phyloP scores from a whole-genome alignment of 2,113 vertebrate species.

The Dicerorhinus sumatrensis region DNA sequence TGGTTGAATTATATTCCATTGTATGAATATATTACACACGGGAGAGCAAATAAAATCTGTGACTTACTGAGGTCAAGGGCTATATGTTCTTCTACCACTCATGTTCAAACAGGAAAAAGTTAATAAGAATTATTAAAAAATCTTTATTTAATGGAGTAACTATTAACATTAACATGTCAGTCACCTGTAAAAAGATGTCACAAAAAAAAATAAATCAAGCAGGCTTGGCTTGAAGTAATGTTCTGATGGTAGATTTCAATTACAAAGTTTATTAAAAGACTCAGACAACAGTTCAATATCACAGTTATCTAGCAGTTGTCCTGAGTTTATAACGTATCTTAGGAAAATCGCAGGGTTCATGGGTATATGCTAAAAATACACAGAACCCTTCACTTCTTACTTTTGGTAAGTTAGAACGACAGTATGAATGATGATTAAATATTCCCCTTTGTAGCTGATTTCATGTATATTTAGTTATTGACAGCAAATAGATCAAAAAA shows the following conservation, averaged over 20 bases:
- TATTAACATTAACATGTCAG: not conserved
- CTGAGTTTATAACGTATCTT: conserved; percentile 41
- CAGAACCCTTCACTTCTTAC: conserved; percentile 15
- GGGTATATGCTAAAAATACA: conserved; percentile 64
- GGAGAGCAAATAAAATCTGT: not conserved
- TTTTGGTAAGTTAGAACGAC: not conserved
- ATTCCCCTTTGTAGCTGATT: not conserved
- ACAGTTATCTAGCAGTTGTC: conserved; percentile 1
- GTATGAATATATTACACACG: not conserved
- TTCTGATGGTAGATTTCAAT: not conserved
- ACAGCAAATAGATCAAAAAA: not conserved
- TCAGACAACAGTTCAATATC: not conserved
- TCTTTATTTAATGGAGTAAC: not conserved
- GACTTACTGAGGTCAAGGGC: not conserved
- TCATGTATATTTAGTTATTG: not conserved
- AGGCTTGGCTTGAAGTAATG: not conserved
- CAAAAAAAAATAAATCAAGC: not conserved
- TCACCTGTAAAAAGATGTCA: not conserved
- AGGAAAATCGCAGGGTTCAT: conserved; percentile 69
- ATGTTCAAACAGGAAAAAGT: not conserved
- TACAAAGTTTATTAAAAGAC: not conserved
- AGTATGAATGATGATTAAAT: not conserved
- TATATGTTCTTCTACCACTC: not conserved
- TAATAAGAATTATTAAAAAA: not conserved
- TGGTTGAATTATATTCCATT: not conserved